Evolutionary conservation across 1,140 invertebrate species (phyloP), one percentile per base, ranked within the genome.

Genomic region (Drosophila ogumai): DNA sequence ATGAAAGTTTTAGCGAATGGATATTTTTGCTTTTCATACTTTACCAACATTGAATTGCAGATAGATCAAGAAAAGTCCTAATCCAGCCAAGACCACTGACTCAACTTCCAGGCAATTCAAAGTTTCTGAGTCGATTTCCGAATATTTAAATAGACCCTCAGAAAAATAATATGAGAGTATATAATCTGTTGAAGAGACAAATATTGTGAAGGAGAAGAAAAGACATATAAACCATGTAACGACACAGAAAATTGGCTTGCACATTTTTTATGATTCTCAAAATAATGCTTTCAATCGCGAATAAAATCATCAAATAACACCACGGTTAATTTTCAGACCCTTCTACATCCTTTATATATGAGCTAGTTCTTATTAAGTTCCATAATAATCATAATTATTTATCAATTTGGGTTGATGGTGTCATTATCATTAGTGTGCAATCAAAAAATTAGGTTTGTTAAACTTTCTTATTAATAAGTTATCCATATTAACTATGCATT

Each of bases 31-130:
- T 19, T 22, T 57, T 28, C 12, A 13, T n/a, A 15, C 7, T 10
- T 25, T 7, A 65, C 56, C 32, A 13, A 71, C 67, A 17, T 41
- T 68, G 3, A 56, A 38, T 68, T 71, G 10, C 4, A 71, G 3
- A 19, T 15, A 68, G 17, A 55, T 38, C 10, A 71, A 22, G 5
- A 31, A 22, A 10, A 40, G 0, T 36, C 63, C 67, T 10, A 9
- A 17, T 19, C 13, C 40, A 12, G 38, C 67, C 17, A 67, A 12
- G 7, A 38, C 0, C 13, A 28, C 0, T 19, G 40, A 64, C 1
- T 10, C 0, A 5, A 49, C 0, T 10, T 40, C 12, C n/a, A 38
- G 17, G 15, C 1, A 0, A 1, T 10, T 0, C 3, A 41, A 15
- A 0, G 0, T 1, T 5, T 54, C 12, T 10, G 7, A 6, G 7